Conservation (phyloP, 2,797 vertebrate genomes). For the Morelia viridis region DNA sequence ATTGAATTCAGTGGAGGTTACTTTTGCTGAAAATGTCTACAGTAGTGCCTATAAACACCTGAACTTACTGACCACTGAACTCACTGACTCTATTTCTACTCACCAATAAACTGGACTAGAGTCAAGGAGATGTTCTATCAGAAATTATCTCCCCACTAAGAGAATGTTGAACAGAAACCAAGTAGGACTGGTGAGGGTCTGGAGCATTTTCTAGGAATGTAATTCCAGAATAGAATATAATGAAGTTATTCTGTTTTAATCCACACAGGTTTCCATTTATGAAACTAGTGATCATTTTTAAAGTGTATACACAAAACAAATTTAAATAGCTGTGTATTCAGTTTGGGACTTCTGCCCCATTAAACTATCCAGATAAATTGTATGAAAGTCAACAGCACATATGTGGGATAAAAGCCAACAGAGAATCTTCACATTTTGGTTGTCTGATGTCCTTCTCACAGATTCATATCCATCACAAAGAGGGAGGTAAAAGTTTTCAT, state of each 20-base stretch:
- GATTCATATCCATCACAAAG: not conserved
- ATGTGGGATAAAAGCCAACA: conserved; percentile 3
- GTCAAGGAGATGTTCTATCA: not conserved
- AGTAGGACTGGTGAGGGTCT: accelerated
- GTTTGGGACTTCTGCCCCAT: no score
- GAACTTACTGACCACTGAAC: not conserved
- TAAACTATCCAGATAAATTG: not conserved
- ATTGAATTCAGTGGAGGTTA: not conserved
- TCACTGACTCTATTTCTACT: not conserved
- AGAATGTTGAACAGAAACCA: conserved; percentile 7
- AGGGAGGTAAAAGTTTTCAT: conserved; percentile 17
- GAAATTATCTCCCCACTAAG: not conserved
- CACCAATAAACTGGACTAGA: not conserved
- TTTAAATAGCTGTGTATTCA: no score
- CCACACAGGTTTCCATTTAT: not conserved
- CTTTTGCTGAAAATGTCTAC: not conserved
- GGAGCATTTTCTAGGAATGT: not conserved
- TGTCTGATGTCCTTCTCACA: not conserved
- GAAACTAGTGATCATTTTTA: conserved; percentile 5
- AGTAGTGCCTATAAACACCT: not conserved
- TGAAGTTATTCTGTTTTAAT: not conserved
- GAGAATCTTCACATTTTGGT: not conserved
- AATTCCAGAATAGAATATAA: not conserved
- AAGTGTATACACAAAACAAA: no score
- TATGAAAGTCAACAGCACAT: conserved; percentile 27